A percentile compares a stretch with the other conserved stretches of the same genome.
phyloP scores from a whole-genome alignment of 2,888 invertebrate species.

The Rotaria socialis region DNA sequence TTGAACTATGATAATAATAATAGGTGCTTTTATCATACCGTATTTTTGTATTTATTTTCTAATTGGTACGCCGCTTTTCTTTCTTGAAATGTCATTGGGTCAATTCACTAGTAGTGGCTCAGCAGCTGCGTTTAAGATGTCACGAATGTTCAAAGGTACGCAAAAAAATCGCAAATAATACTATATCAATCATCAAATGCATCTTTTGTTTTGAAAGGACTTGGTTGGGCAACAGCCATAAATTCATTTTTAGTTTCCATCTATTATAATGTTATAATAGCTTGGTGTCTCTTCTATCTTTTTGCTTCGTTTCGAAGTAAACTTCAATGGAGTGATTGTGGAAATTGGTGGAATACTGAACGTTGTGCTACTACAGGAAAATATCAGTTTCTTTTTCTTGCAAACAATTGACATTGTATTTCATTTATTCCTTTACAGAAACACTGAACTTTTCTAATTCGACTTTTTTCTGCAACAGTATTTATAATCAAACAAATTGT shows the following conservation, averaged over 20 bases:
- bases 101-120: background rate
- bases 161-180: too few relatives aligned
- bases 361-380: background rate
- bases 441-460: too few relatives aligned
- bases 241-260: background rate
- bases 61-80: background rate
- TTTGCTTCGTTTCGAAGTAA: slow-evolving; percentile 17
- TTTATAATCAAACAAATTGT: background rate
- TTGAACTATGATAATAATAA: too few relatives aligned
- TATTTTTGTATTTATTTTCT: slow-evolving; percentile 28
- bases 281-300: background rate
- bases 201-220: background rate
- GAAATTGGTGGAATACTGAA: slow-evolving; percentile 26
- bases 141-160: slow-evolving; percentile 3
- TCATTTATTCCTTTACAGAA: too few relatives aligned
- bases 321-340: slow-evolving; percentile 24
- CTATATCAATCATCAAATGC: too few relatives aligned
- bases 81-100: slow-evolving; percentile 10
- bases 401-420: too few relatives aligned
- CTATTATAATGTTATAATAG: background rate
- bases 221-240: slow-evolving; percentile 9
- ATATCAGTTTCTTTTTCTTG: too few relatives aligned
- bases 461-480: too few relatives aligned
- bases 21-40: slow-evolving; percentile 30
- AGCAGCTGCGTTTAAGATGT: background rate